Evolutionary conservation across 2,797 vertebrate species (phyloP).

Genomic region (Centropyge bicolor): DNA sequence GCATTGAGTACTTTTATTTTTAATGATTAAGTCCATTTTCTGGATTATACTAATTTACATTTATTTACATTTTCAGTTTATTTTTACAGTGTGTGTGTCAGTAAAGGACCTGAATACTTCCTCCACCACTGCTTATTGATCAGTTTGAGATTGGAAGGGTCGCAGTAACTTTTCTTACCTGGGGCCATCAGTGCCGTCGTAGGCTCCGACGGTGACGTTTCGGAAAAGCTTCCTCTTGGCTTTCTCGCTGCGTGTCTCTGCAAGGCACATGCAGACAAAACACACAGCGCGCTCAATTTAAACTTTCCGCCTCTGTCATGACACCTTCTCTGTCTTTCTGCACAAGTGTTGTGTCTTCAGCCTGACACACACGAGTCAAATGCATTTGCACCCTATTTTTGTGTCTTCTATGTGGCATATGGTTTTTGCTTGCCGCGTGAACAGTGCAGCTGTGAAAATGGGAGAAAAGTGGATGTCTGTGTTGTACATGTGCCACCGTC

Average conservation of each 20-base stretch:
- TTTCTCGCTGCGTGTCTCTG: slow-evolving; percentile 90
- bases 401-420: slow-evolving; percentile 28
- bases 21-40: too few relatives aligned
- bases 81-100: too few relatives aligned
- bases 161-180: slow-evolving; percentile 78
- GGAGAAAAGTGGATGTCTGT: slow-evolving; percentile 20
- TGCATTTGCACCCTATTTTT: slow-evolving; percentile 43
- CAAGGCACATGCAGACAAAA: slow-evolving; percentile 61
- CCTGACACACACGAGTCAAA: slow-evolving; percentile 17
- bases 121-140: neutral
- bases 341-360: slow-evolving; percentile 36
- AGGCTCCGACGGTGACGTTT: slow-evolving; percentile 94
- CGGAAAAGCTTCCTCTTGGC: slow-evolving; percentile 93
- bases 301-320: slow-evolving; percentile 41
- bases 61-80: too few relatives aligned
- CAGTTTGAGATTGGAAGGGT: neutral
- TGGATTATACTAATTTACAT: too few relatives aligned
- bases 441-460: slow-evolving; percentile 50
- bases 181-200: slow-evolving; percentile 92
- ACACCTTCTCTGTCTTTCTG: slow-evolving; percentile 52
- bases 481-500: slow-evolving; percentile 21
- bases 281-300: slow-evolving; percentile 30
- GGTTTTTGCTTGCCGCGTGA: slow-evolving; percentile 37
- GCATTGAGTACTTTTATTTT: too few relatives aligned
- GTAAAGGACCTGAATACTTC: too few relatives aligned